Percentiles rank a stretch among this genome's conserved stretches.
Conservation (phyloP, 2,888 invertebrate genomes). For the Ephialtes manifestator region DNA sequence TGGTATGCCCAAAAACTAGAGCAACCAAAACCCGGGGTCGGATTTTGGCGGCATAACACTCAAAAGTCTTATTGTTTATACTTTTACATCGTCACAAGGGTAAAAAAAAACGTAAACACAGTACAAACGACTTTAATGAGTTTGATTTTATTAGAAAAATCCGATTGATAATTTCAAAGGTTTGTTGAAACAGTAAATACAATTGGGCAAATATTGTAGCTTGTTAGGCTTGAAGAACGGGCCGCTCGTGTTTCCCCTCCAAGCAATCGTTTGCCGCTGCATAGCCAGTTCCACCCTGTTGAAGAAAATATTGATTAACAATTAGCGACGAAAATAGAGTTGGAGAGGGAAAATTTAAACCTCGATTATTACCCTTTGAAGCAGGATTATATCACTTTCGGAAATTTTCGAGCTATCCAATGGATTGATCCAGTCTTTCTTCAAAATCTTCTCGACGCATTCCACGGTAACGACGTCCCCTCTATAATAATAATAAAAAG, state of each 20-base stretch:
- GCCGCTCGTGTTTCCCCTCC: slow-evolving; percentile 93
- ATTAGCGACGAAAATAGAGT: neutral
- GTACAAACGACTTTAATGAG: no score
- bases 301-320: slow-evolving; percentile 45
- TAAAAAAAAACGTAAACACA: no score
- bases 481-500: slow-evolving; percentile 86
- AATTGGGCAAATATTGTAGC: neutral
- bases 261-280: slow-evolving; percentile 94
- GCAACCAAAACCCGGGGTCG: no score
- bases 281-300: slow-evolving; percentile 99
- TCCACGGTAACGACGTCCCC: slow-evolving; percentile 98
- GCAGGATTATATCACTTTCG: slow-evolving; percentile 96
- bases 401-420: slow-evolving; percentile 93
- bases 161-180: no score
- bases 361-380: slow-evolving; percentile 91
- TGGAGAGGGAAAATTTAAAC: neutral
- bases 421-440: slow-evolving; percentile 98
- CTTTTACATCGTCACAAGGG: no score
- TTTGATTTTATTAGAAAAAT: no score
- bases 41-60: no score
- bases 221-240: slow-evolving; percentile 92
- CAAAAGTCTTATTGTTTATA: no score
- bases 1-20: no score
- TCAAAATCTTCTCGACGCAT: slow-evolving; percentile 98
- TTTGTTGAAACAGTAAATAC: no score